These are phyloP conservation scores for Catagonus wagneri DNA, from an alignment of 2,113 vertebrate genomes.

Conservation along the genomic window DNA sequence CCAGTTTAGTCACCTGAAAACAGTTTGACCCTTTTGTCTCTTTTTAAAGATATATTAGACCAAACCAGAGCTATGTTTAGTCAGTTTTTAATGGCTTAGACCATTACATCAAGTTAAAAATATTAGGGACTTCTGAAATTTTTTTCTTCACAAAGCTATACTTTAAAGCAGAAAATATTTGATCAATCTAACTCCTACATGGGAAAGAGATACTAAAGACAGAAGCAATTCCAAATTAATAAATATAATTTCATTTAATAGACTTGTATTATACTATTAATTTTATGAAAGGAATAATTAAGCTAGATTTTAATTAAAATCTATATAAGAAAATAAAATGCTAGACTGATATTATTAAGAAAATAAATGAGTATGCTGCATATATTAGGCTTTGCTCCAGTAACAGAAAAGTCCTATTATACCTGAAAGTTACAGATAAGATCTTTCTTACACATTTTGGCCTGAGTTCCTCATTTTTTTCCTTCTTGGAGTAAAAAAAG, in stretches of 20 bases:
- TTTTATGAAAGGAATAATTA: not conserved
- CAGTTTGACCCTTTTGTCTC: not conserved
- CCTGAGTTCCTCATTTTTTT: not conserved
- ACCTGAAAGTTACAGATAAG: not conserved
- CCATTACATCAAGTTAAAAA: not conserved
- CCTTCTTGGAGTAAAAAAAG: not conserved
- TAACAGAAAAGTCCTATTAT: not conserved
- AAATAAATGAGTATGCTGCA: not conserved
- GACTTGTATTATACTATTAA: not conserved
- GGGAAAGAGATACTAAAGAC: not conserved
- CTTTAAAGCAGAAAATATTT: not conserved
- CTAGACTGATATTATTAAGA: not conserved
- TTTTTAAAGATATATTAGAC: conserved; percentile 13
- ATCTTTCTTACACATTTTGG: not conserved
- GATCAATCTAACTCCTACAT: not conserved
- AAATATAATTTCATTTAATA: not conserved
- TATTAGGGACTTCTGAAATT: not conserved
- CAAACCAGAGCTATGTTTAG: not conserved
- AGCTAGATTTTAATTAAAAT: not conserved
- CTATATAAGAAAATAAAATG: not conserved
- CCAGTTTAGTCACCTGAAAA: not conserved
- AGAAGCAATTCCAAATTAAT: not conserved
- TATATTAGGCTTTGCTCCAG: not conserved
- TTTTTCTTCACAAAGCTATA: not conserved
- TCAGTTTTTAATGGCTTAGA: not conserved